Conservation (phyloP, 2,797 vertebrate species). For the Sylvilagus floridanus region DNA sequence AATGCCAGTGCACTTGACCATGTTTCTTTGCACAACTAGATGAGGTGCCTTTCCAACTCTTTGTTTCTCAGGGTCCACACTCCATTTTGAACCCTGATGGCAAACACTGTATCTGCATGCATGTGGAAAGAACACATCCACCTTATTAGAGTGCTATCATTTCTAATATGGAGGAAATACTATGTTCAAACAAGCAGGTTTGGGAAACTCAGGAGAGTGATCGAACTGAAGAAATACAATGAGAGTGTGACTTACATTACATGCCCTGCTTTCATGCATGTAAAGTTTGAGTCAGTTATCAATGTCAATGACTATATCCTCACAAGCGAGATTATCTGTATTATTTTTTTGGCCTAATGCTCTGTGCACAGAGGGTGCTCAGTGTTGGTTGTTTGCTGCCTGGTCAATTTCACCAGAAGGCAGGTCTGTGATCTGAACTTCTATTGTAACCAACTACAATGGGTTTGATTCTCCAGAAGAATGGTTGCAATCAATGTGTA, state of each 20-base stretch:
- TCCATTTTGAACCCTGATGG: slow-evolving; percentile 49
- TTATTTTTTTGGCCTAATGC: slow-evolving; percentile 32
- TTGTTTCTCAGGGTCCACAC: neutral
- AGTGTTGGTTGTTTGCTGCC: slow-evolving; percentile 37
- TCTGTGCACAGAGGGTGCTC: slow-evolving; percentile 43
- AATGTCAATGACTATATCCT: slow-evolving; percentile 22
- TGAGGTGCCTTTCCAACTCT: neutral
- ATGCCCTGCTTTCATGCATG: neutral
- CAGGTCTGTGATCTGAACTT: slow-evolving; percentile 44
- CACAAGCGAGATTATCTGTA: neutral
- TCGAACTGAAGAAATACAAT: slow-evolving; percentile 24
- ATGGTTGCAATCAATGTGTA: slow-evolving; percentile 43
- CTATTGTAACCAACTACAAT: slow-evolving; percentile 50
- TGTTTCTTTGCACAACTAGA: neutral
- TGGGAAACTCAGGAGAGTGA: slow-evolving; percentile 20
- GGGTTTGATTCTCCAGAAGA: slow-evolving; percentile 52
- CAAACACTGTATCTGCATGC: slow-evolving; percentile 14
- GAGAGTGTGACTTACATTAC: slow-evolving; percentile 35
- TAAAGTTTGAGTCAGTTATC: slow-evolving; percentile 13
- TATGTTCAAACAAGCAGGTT: slow-evolving; percentile 49
- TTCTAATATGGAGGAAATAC: slow-evolving; percentile 53
- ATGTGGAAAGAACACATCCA: slow-evolving; percentile 29
- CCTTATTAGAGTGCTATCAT: slow-evolving; percentile 42
- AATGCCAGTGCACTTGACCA: neutral
- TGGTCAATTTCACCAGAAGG: slow-evolving; percentile 56